phyloP scores from a whole-genome alignment of 1,140 invertebrate species.

The Meloidogyne floridensis region DNA sequence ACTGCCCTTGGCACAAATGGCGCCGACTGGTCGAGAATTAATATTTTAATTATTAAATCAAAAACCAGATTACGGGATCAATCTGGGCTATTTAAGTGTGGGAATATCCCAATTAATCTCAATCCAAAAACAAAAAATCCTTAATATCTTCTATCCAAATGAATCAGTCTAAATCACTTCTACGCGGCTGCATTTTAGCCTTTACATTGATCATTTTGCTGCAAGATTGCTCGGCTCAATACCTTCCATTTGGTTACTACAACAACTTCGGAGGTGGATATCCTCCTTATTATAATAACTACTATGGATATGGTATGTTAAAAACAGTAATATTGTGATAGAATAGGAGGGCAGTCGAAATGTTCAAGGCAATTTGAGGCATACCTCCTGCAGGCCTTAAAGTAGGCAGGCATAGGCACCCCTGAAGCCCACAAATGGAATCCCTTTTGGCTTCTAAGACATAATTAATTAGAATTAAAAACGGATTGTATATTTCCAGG shows the following conservation, averaged over 20 bases:
- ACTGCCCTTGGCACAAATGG: slow-evolving; percentile 1
- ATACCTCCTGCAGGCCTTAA: no score
- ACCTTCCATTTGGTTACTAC: slow-evolving; percentile 7
- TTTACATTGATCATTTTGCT: slow-evolving; percentile 1
- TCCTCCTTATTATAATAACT: not conserved
- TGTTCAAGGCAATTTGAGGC: no score
- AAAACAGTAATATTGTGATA: not conserved
- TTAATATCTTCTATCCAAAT: not conserved
- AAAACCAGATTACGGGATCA: not conserved
- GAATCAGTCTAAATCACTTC: not conserved
- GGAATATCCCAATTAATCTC: not conserved
- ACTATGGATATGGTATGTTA: slow-evolving; percentile 15
- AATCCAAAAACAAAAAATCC: not conserved
- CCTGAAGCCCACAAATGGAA: no score
- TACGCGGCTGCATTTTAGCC: not conserved
- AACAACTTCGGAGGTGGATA: slow-evolving; percentile 11
- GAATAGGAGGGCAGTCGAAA: no score
- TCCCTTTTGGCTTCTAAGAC: no score
- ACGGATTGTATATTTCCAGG: not conserved
- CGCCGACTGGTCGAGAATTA: not conserved
- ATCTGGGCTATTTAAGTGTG: not conserved
- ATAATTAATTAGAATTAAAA: no score
- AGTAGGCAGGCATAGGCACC: no score
- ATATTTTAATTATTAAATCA: not conserved
- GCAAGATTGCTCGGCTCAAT: not conserved